Evolutionary conservation across 2,113 vertebrate genomes (phyloP), one percentile per base, ranked within the genome.

Genomic region (Calyptommatus sinebrachiatus): DNA sequence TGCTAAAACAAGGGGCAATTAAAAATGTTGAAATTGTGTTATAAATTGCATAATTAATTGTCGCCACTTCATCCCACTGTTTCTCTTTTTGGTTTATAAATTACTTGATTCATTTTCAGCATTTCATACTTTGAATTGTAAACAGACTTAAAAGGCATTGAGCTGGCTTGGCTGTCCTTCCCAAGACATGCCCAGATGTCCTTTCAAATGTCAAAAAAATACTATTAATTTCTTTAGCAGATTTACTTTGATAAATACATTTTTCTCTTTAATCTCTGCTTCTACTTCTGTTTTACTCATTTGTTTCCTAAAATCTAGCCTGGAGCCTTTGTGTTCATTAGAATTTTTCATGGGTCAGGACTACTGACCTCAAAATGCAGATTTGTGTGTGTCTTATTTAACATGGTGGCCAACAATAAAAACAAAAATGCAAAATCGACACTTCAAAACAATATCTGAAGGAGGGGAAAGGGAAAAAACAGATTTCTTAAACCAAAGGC

Each of bases 41-140:
- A 68, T 68, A 26, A 81, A n/a, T 22, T 57, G 1, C 10, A 28
- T 45, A 29, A 16, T 77, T 80, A 68, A 74, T 24, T 61, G 28
- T 67, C 24, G 60, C 68, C 48, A 60, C 65, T 35, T 68, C 8
- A 22, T 67, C 22, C 35, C 69, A 63, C 10, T 8, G 29, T 67
- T 63, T 73, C 8, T 24, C 1, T 4, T 77, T 67, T 60, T 53
- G n/a, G 16, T 81, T 76, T n/a, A 2, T 29, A 29, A n/a, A 28
- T n/a, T 75, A 66, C 41, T 73, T 73, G 63, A 73, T 73, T 70
- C 61, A 60, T 60, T 60, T 86, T 86, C 89, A 92, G 81, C 90
- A 85, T 88, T 89, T 91, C 83, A 80, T 87, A 78, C 86, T 84
- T 68, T 66, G 18, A 86, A 45, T 86, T n/a, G 11, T 20, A 18